Base-by-base conservation (phyloP, 2,888 invertebrate genomes). In the Acholoe squamosa region DNA sequence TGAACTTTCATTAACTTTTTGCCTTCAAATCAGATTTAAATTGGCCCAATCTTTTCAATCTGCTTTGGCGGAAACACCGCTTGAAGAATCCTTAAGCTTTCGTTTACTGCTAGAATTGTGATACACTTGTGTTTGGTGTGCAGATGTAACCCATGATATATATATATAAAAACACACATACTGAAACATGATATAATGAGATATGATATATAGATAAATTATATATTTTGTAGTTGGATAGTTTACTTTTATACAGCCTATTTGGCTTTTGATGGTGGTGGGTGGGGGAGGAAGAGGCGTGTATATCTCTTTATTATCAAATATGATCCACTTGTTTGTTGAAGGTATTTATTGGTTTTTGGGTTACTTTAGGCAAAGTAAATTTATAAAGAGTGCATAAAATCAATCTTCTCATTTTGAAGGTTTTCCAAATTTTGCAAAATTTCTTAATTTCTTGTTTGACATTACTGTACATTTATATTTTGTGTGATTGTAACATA, bases 191-290 rank as follows among this genome's bases (percentile, higher is more conserved):
- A 25, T 71, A 28, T 71, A 71, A 71, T 71, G 71, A 71, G 71
- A 71, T 71, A 80, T 31, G n/a, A 77, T 77, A 33, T 33, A 33
- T n/a, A n/a, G n/a, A 28, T 80, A 80, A n/a, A 80, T 80, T 33
- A 34, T 80, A 80, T 80, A 80, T 80, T 80, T 80, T 80, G 34
- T 80, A 80, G 80, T 80, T 33, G 34, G 43, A 80, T 80, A 80
- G 80, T 80, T 80, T 34, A 80, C 80, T 80, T 80, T 80, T 80
- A 80, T 80, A 80, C 80, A 7, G 80, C 33, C 33, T 80, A 80
- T 80, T 77, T 80, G 34, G 34, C 80, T 34, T 34, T 1, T 33
- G 34, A 80, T 33, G 80, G 80, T 61, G 61, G 19, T 61, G 61
- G 61, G 61, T n/a, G 61, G 61, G 61, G 61, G 61, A 61, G 61